Conservation (phyloP, 2,797 vertebrate species). For the Calcarius lapponicus region DNA sequence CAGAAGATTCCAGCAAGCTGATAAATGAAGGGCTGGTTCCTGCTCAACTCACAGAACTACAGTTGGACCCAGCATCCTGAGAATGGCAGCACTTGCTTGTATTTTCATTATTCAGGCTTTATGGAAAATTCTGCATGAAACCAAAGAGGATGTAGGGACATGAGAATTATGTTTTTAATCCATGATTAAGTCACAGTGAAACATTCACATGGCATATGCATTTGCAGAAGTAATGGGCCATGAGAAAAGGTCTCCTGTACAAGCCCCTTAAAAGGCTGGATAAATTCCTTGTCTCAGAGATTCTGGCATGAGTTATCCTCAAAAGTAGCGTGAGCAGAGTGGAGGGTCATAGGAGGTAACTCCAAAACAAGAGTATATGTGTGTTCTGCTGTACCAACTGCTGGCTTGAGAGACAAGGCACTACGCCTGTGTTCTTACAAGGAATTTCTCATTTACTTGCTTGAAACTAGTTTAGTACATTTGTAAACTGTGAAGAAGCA, state of each 20-base stretch:
- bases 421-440: neutral
- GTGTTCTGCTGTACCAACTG: neutral
- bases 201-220: neutral
- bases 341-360: neutral
- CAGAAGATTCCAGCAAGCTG: neutral
- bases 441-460: neutral
- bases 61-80: neutral
- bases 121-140: neutral
- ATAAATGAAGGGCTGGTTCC: neutral
- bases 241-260: neutral
- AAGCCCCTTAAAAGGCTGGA: neutral
- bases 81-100: rapidly evolving
- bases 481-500: neutral
- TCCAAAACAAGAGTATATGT: neutral
- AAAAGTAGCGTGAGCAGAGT: neutral
- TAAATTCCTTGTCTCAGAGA: conserved; percentile 5
- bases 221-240: neutral
- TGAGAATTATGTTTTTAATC: neutral
- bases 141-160: neutral
- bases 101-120: neutral
- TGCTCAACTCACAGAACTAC: neutral
- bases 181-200: neutral
- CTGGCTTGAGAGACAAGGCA: neutral
- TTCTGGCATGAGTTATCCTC: conserved; percentile 19
- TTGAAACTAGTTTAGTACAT: neutral